phyloP scores from a whole-genome alignment of 2,797 vertebrate genomes.

The Myoxocephalus aenaeus region DNA sequence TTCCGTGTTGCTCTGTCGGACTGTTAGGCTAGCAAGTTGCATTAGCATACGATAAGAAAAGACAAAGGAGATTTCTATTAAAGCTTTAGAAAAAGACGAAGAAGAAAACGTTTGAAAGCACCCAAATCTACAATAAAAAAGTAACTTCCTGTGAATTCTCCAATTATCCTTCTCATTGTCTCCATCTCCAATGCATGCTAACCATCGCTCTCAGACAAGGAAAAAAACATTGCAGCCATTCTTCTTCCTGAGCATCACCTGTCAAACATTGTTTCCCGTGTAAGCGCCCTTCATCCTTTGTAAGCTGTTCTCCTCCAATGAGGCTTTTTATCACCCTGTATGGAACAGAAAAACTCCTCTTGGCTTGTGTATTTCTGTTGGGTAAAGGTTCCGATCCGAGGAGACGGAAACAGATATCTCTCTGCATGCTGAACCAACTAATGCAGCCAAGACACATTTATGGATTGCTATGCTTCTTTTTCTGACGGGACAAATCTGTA shows the following conservation, averaged over 20 bases:
- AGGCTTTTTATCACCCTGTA: background rate
- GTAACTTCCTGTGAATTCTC: background rate
- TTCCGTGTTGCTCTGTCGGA: background rate
- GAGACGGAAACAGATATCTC: background rate
- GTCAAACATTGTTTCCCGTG: background rate
- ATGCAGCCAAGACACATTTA: background rate
- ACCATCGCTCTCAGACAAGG: background rate
- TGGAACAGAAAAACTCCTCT: conserved; percentile 6
- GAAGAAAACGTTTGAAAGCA: background rate
- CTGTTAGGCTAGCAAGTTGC: background rate
- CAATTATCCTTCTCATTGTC: background rate
- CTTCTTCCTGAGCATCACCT: background rate
- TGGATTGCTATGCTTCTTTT: background rate
- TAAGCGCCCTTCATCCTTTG: background rate
- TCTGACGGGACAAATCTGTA: background rate
- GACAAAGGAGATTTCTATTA: background rate
- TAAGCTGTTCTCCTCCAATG: conserved; percentile 15
- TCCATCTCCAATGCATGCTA: background rate
- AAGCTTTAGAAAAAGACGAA: background rate
- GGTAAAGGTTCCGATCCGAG: conserved; percentile 6
- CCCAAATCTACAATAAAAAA: background rate
- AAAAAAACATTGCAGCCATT: background rate
- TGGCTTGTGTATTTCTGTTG: conserved; percentile 4
- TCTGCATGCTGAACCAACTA: conserved; percentile 4
- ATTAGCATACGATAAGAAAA: background rate